Percentiles rank a stretch among this genome's conserved stretches.
These are phyloP conservation scores for Drosophila macrospina DNA, from an alignment of 2,888 invertebrate genomes.

Conservation along the genomic window DNA sequence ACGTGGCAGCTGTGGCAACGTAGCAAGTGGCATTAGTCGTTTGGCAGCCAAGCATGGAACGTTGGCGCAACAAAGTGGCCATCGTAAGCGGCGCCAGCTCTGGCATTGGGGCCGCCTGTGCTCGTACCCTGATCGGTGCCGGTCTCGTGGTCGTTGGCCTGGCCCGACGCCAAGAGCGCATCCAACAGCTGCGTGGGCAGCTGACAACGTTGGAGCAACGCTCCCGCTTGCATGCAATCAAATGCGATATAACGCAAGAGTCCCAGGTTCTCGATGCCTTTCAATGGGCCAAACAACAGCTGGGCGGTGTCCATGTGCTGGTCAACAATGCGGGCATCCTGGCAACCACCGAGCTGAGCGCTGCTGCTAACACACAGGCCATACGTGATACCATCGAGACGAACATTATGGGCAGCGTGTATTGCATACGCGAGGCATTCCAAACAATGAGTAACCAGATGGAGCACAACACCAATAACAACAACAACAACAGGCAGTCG, in stretches of 20 bases:
- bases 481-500: no score
- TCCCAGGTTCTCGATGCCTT: slow-evolving; percentile 87
- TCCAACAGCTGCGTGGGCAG: slow-evolving; percentile 67
- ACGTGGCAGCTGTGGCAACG: slow-evolving; percentile 8
- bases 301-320: slow-evolving; percentile 88
- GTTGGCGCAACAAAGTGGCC: slow-evolving; percentile 88
- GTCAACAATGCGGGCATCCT: slow-evolving; percentile 88
- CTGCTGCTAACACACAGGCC: slow-evolving; percentile 63
- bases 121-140: slow-evolving; percentile 84
- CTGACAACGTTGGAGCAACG: slow-evolving; percentile 58
- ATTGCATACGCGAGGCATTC: slow-evolving; percentile 86
- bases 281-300: slow-evolving; percentile 85
- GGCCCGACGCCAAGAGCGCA: slow-evolving; percentile 86
- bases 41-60: slow-evolving; percentile 85
- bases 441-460: slow-evolving; percentile 85
- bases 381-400: slow-evolving; percentile 85
- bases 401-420: slow-evolving; percentile 86
- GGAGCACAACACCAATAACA: slow-evolving; percentile 63
- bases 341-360: slow-evolving; percentile 75
- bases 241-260: slow-evolving; percentile 86
- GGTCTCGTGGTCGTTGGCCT: slow-evolving; percentile 87
- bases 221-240: slow-evolving; percentile 71
- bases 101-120: slow-evolving; percentile 87
- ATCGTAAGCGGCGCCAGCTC: slow-evolving; percentile 89
- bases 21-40: slow-evolving; percentile 25